Conservation (phyloP, 2,888 invertebrate species). For the Thumatha senex region DNA sequence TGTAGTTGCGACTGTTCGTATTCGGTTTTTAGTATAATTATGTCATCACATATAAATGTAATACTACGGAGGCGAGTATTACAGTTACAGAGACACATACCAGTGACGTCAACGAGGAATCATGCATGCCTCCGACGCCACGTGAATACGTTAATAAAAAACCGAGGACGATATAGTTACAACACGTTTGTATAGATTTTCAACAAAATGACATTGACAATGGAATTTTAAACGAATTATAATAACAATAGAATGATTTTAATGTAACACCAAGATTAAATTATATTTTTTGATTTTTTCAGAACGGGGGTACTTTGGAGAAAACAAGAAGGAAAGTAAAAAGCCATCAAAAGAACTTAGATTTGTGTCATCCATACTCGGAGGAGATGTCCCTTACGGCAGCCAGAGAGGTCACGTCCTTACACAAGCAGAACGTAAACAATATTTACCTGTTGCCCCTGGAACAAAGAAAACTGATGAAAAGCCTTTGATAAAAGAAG, state of each 20-base stretch:
- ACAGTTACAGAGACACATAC: slow-evolving; percentile 83
- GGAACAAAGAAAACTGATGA: slow-evolving; percentile 84
- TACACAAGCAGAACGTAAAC: slow-evolving; percentile 92
- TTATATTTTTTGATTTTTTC: slow-evolving; percentile 50
- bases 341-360: slow-evolving; percentile 77
- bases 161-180: slow-evolving; percentile 55
- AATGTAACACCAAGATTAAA: neutral
- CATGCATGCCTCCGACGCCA: slow-evolving; percentile 72
- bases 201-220: slow-evolving; percentile 8
- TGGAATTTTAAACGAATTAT: neutral
- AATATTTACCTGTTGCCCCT: slow-evolving; percentile 85
- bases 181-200: slow-evolving; percentile 30
- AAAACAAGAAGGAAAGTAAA: slow-evolving; percentile 62
- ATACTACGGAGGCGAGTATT: slow-evolving; percentile 69
- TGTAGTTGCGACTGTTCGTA: too few species aligned
- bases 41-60: slow-evolving; percentile 11
- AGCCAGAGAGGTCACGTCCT: slow-evolving; percentile 88
- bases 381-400: slow-evolving; percentile 92
- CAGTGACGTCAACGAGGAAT: slow-evolving; percentile 80
- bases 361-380: slow-evolving; percentile 91
- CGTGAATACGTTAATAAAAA: slow-evolving; percentile 73
- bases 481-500: slow-evolving; percentile 82
- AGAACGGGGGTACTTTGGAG: slow-evolving; percentile 82
- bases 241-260: neutral
- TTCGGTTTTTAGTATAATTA: too few species aligned